Base-by-base conservation (phyloP, 1,140 invertebrate genomes). In the Venturia canescens region DNA sequence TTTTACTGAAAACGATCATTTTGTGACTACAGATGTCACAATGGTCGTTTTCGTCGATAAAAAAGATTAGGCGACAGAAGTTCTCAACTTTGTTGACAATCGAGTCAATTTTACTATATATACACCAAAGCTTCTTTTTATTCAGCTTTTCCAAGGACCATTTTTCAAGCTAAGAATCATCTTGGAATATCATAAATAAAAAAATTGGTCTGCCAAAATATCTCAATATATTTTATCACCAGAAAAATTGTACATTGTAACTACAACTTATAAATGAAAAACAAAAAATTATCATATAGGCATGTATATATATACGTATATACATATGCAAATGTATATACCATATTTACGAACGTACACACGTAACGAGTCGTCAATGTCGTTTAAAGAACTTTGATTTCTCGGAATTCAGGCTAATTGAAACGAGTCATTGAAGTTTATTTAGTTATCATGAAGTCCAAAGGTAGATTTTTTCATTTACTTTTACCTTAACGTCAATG, bases 181-280 rank as follows among this genome's bases (percentile, higher is more conserved):
- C n/a, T n/a, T n/a, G n/a, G n/a, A 27, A 3, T 66, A 5, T 15
- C 0, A 29, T 66, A 66, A 77, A 77, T 66, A 9, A 77, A 77
- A 63, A 18, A 63, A 63, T 63, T 53, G 9, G 29, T 85, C 84
- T 89, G 88, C 87, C 86, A 90, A 90, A 90, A 90, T 90, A 90
- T 87, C 80, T 88, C 78, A 85, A 81, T 90, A 85, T 90, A 89
- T 89, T 88, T 88, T 89, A 88, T 85, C 86, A 85, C 84, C 82
- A 86, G 79, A 81, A 87, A 84, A 88, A 89, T 89, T 90, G 85
- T 89, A 89, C 88, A 90, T 85, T 84, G 82, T 86, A 83, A 79
- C 80, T 88, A 87, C 83, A 85, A 84, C 70, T 86, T 87, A 88
- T 57, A 80, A 86, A 83, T 84, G 79, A 9, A 44, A 44, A 44